Base-by-base conservation (phyloP, 2,113 vertebrate species). In the Megaceryle maxima region DNA sequence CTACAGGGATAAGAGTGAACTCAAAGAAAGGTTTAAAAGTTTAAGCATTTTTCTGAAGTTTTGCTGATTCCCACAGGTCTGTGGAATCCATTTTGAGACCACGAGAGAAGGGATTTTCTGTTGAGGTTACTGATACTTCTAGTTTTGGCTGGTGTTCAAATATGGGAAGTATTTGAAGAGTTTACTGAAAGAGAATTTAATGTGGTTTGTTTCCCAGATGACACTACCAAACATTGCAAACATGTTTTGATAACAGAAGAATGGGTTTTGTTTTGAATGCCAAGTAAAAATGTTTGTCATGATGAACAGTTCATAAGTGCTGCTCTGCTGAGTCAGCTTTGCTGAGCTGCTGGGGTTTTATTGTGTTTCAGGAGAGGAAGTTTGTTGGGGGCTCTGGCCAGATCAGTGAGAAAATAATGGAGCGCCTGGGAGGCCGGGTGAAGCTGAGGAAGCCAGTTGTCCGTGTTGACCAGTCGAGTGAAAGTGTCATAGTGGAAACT, bases 331-430 rank as follows among this genome's bases (percentile, higher is more conserved):
- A 68, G 9, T 22, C 77, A 24, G 24, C 28, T 44, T 57, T 69
- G 16, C 69, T 1, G 2, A 72, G 18, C 51, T 50, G 26, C 10
- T 2, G 5, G 29, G 55, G 50, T 25, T 43, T 80, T 62, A 24
- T 79, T 92, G 44, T 95, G 35, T 63, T 97, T 19, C 97, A 99
- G 99, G 99, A 99, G 94, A 98, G 99, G 84, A 99, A 99, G 94
- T 99, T 99, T 98, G 84, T 98, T 13, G 99, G 99, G 9, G 99
- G 99, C 48, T 98, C 99, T n/a, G 94, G 97, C 93, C 99, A 99
- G 97, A 99, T 99, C 97, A 99, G 98, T 37, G 99, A 99, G 93
- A 95, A 88, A 88, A 99, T 99, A 82, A 98, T 98, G 96, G 97
- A 95, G 24, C 97, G 97, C 89, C 98, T 99, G 70, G 99, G 98